Evolutionary conservation across 2,888 invertebrate species (phyloP).

Genomic region (Hirtodrosophila cameraria): DNA sequence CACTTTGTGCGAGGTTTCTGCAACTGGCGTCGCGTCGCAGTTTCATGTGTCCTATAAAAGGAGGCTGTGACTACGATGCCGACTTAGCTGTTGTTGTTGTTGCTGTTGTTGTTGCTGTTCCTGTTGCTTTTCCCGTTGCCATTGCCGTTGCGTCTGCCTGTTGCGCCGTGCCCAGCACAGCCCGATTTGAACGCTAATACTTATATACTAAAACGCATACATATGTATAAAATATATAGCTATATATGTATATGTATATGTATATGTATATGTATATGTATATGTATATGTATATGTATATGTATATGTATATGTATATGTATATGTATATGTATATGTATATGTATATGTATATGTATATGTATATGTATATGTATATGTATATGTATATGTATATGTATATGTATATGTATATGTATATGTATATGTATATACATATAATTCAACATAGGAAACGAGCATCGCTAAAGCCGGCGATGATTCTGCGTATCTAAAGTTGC

Average conservation of each 20-base stretch:
- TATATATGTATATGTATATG: neutral
- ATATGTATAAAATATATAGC: no score
- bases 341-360: slow-evolving; percentile 1
- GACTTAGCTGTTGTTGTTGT: slow-evolving; percentile 25
- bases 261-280: slow-evolving; percentile 9
- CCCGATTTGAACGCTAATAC: slow-evolving; percentile 25
- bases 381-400: slow-evolving; percentile 2
- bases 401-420: slow-evolving; percentile 6
- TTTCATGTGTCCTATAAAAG: slow-evolving; percentile 22
- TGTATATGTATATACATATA: slow-evolving; percentile 20
- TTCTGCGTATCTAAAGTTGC: slow-evolving; percentile 72
- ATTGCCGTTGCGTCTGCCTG: slow-evolving; percentile 54
- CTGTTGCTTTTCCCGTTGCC: no score
- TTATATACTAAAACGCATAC: slow-evolving; percentile 11
- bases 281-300: slow-evolving; percentile 12
- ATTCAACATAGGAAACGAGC: slow-evolving; percentile 45
- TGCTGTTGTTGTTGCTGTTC: no score
- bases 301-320: neutral
- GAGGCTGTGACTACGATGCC: slow-evolving; percentile 19
- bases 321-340: slow-evolving; percentile 13
- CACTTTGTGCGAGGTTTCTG: slow-evolving; percentile 2
- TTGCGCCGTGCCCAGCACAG: slow-evolving; percentile 52
- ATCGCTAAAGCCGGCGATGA: slow-evolving; percentile 52
- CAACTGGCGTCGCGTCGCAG: slow-evolving; percentile 1
- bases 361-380: slow-evolving; percentile 3